Evolutionary conservation across 1,140 invertebrate species (phyloP).

Genomic region (Cyrtorhinus lividipennis): DNA sequence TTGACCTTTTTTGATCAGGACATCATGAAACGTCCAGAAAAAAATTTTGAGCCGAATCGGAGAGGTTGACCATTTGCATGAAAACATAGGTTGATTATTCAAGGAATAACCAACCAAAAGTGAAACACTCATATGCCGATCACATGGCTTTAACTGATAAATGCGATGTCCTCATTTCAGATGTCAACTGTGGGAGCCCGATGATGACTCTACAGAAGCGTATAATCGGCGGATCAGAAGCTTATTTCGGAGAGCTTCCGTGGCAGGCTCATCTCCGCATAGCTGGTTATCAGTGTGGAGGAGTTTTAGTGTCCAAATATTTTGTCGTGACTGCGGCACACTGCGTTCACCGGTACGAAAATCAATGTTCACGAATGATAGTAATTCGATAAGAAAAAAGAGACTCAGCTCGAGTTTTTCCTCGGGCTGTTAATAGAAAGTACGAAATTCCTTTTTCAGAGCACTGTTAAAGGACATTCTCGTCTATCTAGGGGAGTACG

Average conservation of each 20-base stretch:
- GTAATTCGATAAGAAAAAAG: no score
- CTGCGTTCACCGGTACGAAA: constrained; percentile 46
- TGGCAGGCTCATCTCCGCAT: constrained; percentile 77
- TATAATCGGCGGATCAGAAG: constrained; percentile 58
- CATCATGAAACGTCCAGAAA: no score
- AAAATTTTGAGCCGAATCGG: no score
- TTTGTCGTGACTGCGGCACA: constrained; percentile 60
- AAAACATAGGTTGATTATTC: no score
- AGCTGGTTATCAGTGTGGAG: constrained; percentile 63
- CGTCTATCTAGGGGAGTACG: constrained; percentile 63
- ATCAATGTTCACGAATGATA: no score
- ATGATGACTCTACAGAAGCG: constrained; percentile 46
- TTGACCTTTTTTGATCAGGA: no score
- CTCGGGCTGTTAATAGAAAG: not conserved
- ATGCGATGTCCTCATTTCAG: no score
- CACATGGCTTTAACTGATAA: no score
- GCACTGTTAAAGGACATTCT: constrained; percentile 57
- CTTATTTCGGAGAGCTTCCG: constrained; percentile 60
- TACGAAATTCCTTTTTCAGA: constrained; percentile 27
- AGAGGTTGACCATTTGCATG: no score
- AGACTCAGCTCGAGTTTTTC: no score
- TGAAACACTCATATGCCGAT: no score
- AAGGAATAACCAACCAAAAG: no score
- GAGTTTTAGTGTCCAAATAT: constrained; percentile 41
- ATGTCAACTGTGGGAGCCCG: constrained; percentile 50